Conservation (phyloP, 53 echinoderm and acorn worm genomes). For the Astropecten irregularis region DNA sequence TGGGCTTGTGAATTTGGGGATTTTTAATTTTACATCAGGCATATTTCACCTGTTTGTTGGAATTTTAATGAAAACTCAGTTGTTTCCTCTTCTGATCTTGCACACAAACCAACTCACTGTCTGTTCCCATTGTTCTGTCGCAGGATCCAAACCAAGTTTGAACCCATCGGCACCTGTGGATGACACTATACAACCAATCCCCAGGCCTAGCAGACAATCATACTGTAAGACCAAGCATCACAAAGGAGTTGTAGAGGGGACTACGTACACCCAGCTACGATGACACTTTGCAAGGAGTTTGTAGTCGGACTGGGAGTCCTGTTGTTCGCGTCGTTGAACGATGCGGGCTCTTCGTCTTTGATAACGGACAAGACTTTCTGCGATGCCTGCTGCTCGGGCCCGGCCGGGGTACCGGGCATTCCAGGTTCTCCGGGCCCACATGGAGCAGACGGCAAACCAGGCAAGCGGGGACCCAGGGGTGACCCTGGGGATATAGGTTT, state of each 20-base stretch:
- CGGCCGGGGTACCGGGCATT: constrained; percentile 36
- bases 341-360: neutral
- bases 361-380: constrained; percentile 38
- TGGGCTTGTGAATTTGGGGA: no score
- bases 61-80: neutral
- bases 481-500: constrained; percentile 2
- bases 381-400: constrained; percentile 44
- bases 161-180: constrained; percentile 11
- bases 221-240: neutral
- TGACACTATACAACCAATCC: constrained; percentile 28
- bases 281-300: constrained; percentile 8
- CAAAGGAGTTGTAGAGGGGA: neutral
- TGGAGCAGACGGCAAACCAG: constrained; percentile 15
- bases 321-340: neutral
- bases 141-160: constrained; percentile 44
- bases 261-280: neutral
- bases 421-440: constrained; percentile 33
- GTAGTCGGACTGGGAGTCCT: constrained; percentile 21
- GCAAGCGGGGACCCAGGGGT: constrained; percentile 40
- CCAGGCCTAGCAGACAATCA: neutral
- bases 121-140: constrained; percentile 52
- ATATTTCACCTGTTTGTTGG: neutral
- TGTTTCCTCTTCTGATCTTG: neutral
- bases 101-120: constrained; percentile 43
- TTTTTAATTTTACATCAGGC: no score